Base-by-base conservation (phyloP, 2,113 vertebrate genomes). In the Corythoichthys haematopterus region DNA sequence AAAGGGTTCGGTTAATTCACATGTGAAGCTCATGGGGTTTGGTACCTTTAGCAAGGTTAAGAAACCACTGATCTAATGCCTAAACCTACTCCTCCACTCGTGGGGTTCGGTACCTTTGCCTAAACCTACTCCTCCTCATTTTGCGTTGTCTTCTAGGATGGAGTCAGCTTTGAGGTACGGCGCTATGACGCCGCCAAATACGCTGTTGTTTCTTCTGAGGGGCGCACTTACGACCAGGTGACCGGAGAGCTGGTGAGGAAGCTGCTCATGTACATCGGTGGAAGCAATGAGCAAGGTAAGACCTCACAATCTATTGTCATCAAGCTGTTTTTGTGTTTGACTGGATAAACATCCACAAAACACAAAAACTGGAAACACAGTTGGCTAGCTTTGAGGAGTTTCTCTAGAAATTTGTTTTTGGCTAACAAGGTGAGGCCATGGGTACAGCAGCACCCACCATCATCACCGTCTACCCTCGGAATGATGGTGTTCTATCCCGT, bases 181-280 rank as follows among this genome's bases (percentile, higher is more conserved):
- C 68, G 63, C 52, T 96, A 92, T 36, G 93, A 97, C 43, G 91
- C 90, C 0, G 91, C 93, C 11, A 85, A 71, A 75, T 95, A 93
- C 36, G 95, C 92, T 0, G 86, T 70, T 0, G 88, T 95, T 63
- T 93, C 94, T 57, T 88, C 94, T 7, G 87, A 86, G 10, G 94
- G 93, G 3, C 92, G 94, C 67, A 86, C 85, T 0, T 94, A 95
- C 35, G 94, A 97, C n/a, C 94, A 97, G 68, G 94, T 92, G 36
- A 85, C 92, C 0, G 90, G 92, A 15, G 95, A 97, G 86, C 92
- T 93, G 1, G 92, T 88, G 58, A 86, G 93, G 56, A 95, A 93
- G 74, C 89, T 98, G 59, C 89, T 95, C 38, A 95, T 94, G 86
- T 98, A 97, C 33, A 92, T 93, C 1, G 95, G 95, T 0, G 96